Base-by-base conservation (phyloP, 2,113 vertebrate species). In the Myotis lucifugus region DNA sequence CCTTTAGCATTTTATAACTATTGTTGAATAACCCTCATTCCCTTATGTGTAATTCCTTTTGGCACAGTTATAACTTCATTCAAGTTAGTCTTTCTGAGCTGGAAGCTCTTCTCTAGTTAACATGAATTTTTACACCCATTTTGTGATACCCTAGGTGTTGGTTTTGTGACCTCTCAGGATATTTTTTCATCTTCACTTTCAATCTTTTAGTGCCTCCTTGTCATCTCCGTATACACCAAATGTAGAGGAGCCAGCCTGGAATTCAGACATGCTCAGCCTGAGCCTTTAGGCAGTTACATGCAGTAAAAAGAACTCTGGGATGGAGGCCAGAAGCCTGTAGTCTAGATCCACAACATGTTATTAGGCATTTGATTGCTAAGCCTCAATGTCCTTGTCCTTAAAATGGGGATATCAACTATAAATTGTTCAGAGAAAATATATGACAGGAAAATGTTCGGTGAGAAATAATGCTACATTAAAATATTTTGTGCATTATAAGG, bases 401-500 rank as follows among this genome's bases (percentile, higher is more conserved):
- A 95, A 93, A 50, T 0, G 12, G 15, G 46, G 3, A 37, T 81
- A 67, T 34, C 6, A n/a, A 2, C n/a, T 73, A 10, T 70, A 91
- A 77, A 76, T 32, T 85, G 54, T 56, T 64, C 48, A 74, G 73
- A 78, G 90, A 83, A 77, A 82, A 78, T 67, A 25, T 50, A 48
- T 78, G 52, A 85, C 61, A 42, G 81, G 81, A 88, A 91, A 79
- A 93, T 87, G 87, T 76, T 81, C 8, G 37, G 3, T 83, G 50
- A 52, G 48, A 86, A 73, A 77, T 67, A 34, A 40, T 42, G 40
- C 73, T 46, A 82, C 54, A 40, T 85, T 77, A 90, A 91, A 76
- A 94, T 89, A 81, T 67, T 94, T 85, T 81, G 17, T 92, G 50
- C 89, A 29, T 81, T 52, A 72, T 54, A 42, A 86, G 82, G 73